Conservation (phyloP, 2,113 vertebrate species). For the Stegastes partitus region DNA sequence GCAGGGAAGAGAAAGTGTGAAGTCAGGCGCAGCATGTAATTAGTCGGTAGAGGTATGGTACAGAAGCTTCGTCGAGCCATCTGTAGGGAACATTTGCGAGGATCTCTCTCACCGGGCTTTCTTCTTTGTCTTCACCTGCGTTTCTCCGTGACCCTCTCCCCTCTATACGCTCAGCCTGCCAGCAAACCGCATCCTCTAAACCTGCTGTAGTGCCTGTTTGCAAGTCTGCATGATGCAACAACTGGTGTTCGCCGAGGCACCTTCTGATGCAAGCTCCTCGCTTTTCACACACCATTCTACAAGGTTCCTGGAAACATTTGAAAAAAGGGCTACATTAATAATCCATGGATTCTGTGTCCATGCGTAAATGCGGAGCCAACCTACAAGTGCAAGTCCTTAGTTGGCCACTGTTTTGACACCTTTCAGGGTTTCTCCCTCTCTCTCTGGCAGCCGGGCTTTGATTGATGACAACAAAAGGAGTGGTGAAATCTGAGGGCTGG, state of each 20-base stretch:
- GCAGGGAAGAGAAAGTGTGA: slow-evolving; percentile 51
- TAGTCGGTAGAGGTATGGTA: slow-evolving; percentile 62
- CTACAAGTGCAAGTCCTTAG: slow-evolving; percentile 59
- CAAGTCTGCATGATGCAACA: slow-evolving; percentile 57
- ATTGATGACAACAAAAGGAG: slow-evolving; percentile 79
- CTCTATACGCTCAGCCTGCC: slow-evolving; percentile 34
- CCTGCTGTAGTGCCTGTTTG: slow-evolving; percentile 38
- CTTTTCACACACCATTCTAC: slow-evolving; percentile 59
- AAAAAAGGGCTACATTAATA: slow-evolving; percentile 74
- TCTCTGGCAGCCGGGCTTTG: slow-evolving; percentile 66
- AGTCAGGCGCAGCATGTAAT: slow-evolving; percentile 64
- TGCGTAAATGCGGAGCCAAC: slow-evolving; percentile 56
- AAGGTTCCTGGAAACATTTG: slow-evolving; percentile 69
- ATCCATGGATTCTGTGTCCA: slow-evolving; percentile 63
- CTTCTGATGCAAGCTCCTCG: slow-evolving; percentile 49
- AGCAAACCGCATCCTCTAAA: slow-evolving; percentile 42
- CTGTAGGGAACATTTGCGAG: slow-evolving; percentile 53
- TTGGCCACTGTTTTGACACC: slow-evolving; percentile 72
- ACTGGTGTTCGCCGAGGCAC: slow-evolving; percentile 37
- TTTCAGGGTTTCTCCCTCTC: slow-evolving; percentile 52
- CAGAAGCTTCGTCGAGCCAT: slow-evolving; percentile 43
- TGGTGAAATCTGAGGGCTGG: slow-evolving; percentile 76
- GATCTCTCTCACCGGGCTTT: slow-evolving; percentile 34
- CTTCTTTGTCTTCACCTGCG: slow-evolving; percentile 47
- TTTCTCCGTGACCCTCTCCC: slow-evolving; percentile 43